A percentile compares a stretch with the other conserved stretches of the same genome.
Evolutionary conservation across 1,140 invertebrate species (phyloP).

Genomic region (Linepithema humile): DNA sequence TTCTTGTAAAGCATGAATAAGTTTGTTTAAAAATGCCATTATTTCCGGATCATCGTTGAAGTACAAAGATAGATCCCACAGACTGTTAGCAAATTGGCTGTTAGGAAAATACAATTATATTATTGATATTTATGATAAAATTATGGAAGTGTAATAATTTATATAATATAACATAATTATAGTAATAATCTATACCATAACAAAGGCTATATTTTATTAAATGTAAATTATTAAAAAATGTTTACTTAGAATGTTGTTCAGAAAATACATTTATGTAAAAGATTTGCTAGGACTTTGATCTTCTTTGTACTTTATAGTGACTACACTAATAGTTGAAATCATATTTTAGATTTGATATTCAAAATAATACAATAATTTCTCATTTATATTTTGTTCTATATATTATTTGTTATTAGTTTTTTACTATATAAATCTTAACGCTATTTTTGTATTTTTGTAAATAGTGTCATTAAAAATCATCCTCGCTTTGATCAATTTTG

Average conservation of each 20-base stretch:
- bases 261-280: background rate
- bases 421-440: no score
- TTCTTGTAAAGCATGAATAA: conserved; percentile 92
- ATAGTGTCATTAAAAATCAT: background rate
- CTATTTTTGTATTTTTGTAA: background rate
- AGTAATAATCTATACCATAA: no score
- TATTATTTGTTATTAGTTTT: background rate
- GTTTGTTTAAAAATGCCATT: conserved; percentile 88
- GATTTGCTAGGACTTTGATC: no score
- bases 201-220: no score
- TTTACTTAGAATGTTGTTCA: background rate
- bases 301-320: no score
- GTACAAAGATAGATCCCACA: conserved; percentile 92
- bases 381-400: conserved; percentile 41
- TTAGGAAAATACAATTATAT: conserved; percentile 67
- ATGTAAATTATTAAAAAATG: no score
- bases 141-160: conserved; percentile 36
- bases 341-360: background rate
- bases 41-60: conserved; percentile 90
- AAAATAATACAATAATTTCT: conserved; percentile 55
- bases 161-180: conserved; percentile 34
- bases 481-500: no score
- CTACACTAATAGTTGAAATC: no score
- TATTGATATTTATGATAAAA: conserved; percentile 45
- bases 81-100: conserved; percentile 92